Evolutionary conservation across 2,888 invertebrate genomes (phyloP).

Genomic region (Zele albiditarsus): DNA sequence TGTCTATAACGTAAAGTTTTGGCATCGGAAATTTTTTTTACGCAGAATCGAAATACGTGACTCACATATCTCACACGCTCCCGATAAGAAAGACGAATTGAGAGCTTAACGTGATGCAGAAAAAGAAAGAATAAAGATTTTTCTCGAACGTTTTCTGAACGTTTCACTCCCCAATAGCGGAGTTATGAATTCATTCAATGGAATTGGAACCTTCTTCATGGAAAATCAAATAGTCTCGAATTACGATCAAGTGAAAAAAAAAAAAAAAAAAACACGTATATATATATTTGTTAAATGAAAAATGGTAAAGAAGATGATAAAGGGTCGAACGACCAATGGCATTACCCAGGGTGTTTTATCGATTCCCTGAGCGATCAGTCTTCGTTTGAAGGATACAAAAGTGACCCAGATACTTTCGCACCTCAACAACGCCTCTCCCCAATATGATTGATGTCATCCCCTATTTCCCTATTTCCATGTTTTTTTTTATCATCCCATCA

Average conservation of each 20-base stretch:
- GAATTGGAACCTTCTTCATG: background rate
- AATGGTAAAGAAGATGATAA: slow-evolving; percentile 11
- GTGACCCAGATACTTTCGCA: slow-evolving; percentile 5
- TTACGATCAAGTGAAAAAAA: background rate
- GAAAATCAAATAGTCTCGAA: background rate
- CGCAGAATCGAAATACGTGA: slow-evolving; percentile 14
- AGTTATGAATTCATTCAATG: slow-evolving; percentile 25
- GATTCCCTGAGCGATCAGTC: slow-evolving; percentile 34
- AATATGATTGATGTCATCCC: slow-evolving; percentile 35
- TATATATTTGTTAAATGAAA: background rate
- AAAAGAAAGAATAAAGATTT: background rate
- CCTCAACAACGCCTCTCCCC: slow-evolving; percentile 8
- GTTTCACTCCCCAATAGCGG: background rate
- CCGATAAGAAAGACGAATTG: background rate
- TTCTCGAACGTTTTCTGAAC: slow-evolving; percentile 5
- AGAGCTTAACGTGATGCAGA: slow-evolving; percentile 12
- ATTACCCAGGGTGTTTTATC: slow-evolving; percentile 29
- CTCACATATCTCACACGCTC: background rate
- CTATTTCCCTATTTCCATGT: background rate
- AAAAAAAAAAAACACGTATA: slow-evolving; percentile 1
- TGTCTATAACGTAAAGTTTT: background rate
- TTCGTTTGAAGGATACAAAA: slow-evolving; percentile 33
- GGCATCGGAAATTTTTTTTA: background rate
- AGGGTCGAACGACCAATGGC: background rate
- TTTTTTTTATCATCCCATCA: slow-evolving; percentile 1